phyloP scores from a whole-genome alignment of 2,797 vertebrate species.

The Phalanger gymnotis region DNA sequence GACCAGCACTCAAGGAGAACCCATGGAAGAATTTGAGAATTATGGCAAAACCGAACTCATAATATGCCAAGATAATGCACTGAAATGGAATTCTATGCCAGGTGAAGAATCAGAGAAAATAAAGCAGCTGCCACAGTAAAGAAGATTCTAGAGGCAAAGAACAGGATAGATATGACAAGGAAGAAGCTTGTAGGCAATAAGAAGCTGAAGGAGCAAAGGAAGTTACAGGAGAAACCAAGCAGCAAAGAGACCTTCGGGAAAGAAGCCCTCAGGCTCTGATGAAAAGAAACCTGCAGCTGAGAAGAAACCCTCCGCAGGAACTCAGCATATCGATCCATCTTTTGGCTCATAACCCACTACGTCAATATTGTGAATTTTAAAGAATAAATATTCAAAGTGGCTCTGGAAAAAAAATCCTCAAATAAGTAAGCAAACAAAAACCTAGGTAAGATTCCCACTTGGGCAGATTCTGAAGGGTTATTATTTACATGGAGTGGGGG shows the following conservation, averaged over 20 bases:
- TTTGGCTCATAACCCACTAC: neutral
- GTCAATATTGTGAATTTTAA: neutral
- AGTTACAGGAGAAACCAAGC: too few species aligned
- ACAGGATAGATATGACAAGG: neutral
- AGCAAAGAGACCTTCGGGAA: too few species aligned
- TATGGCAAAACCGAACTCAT: neutral
- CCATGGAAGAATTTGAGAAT: neutral
- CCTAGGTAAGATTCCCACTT: too few species aligned
- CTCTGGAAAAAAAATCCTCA: neutral
- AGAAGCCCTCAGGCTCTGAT: too few species aligned
- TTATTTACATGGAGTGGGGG: too few species aligned
- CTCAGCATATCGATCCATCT: too few species aligned
- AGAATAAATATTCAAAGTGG: neutral
- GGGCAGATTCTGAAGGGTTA: too few species aligned
- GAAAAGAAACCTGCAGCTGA: too few species aligned
- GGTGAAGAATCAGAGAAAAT: neutral
- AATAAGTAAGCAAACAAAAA: too few species aligned
- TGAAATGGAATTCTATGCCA: neutral
- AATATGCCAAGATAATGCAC: neutral
- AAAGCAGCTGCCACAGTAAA: neutral
- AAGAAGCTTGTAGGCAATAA: neutral
- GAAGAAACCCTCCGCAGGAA: neutral
- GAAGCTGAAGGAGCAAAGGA: too few species aligned
- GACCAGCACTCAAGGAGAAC: neutral
- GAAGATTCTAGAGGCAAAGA: neutral